Conservation (phyloP, 2,113 vertebrate genomes). For the Antechinus flavipes region DNA sequence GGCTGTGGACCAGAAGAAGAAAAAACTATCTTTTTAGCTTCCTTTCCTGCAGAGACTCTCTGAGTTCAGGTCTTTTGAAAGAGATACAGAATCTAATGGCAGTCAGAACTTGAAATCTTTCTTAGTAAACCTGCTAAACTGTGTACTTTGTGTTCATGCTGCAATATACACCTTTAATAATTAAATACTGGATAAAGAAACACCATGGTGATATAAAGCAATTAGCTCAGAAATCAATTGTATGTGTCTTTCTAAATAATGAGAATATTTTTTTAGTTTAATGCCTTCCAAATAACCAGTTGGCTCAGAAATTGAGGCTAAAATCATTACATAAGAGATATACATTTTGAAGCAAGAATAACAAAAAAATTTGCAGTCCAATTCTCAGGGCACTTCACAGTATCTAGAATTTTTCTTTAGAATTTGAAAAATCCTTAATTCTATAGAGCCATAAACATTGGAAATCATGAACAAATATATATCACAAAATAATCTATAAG, state of each 20-base stretch:
- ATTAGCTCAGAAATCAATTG: background rate
- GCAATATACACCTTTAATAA: background rate
- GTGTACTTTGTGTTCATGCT: background rate
- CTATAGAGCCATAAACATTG: background rate
- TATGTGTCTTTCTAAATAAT: background rate
- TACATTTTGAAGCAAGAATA: slow-evolving; percentile 55
- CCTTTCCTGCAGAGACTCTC: no score
- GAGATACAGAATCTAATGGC: background rate
- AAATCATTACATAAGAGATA: slow-evolving; percentile 57
- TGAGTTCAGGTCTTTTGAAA: background rate
- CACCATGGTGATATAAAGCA: background rate
- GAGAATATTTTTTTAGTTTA: slow-evolving; percentile 16
- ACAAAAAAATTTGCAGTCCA: slow-evolving; percentile 61
- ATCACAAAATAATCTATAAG: background rate
- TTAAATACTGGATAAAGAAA: background rate
- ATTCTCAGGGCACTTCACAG: slow-evolving; percentile 70
- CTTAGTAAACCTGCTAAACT: background rate
- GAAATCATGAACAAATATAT: background rate
- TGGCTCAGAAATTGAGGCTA: slow-evolving; percentile 62
- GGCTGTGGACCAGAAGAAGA: background rate
- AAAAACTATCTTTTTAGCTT: background rate
- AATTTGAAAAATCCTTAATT: background rate
- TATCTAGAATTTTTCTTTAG: slow-evolving; percentile 66
- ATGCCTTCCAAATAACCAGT: slow-evolving; percentile 71
- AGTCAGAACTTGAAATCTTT: background rate